A percentile compares a stretch with the other conserved stretches of the same genome.
Conservation (phyloP, 2,888 invertebrate genomes). For the Pegoplata infirma region DNA sequence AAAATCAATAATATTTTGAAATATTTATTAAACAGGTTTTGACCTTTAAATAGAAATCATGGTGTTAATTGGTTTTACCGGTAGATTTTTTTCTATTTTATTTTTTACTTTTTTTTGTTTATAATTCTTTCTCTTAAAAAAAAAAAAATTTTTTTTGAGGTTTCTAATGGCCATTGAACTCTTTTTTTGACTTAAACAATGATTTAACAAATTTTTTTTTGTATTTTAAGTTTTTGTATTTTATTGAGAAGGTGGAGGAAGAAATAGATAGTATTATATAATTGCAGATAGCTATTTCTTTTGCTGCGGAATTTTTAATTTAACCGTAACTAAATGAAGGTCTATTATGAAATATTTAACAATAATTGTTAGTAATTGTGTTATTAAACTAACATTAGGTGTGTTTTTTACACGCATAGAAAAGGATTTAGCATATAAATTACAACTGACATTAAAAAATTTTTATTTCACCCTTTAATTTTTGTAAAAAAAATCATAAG, state of each 20-base stretch:
- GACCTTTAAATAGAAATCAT: slow-evolving; percentile 31
- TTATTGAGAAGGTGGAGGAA: background rate
- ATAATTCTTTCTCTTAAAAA: background rate
- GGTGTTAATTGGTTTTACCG: slow-evolving; percentile 25
- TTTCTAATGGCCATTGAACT: background rate
- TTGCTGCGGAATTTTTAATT: background rate
- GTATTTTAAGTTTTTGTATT: background rate
- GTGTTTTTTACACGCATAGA: too few species aligned
- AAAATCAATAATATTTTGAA: background rate
- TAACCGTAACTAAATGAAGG: background rate
- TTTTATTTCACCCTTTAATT: too few species aligned
- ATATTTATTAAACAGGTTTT: slow-evolving; percentile 54
- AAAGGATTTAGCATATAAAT: too few species aligned
- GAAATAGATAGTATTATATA: background rate
- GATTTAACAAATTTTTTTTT: background rate
- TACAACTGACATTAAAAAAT: too few species aligned
- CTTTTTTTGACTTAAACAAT: background rate
- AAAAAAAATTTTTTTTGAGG: background rate
- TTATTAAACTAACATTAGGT: too few species aligned
- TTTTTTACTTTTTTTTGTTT: background rate
- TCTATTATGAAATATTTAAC: background rate
- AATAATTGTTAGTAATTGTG: too few species aligned
- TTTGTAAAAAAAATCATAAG: too few species aligned
- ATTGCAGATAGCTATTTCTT: background rate
- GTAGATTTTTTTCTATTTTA: background rate